A percentile compares a stretch with the other conserved stretches of the same genome.
phyloP scores from a whole-genome alignment of 2,797 vertebrate species.

The Distichodus sexfasciatus region DNA sequence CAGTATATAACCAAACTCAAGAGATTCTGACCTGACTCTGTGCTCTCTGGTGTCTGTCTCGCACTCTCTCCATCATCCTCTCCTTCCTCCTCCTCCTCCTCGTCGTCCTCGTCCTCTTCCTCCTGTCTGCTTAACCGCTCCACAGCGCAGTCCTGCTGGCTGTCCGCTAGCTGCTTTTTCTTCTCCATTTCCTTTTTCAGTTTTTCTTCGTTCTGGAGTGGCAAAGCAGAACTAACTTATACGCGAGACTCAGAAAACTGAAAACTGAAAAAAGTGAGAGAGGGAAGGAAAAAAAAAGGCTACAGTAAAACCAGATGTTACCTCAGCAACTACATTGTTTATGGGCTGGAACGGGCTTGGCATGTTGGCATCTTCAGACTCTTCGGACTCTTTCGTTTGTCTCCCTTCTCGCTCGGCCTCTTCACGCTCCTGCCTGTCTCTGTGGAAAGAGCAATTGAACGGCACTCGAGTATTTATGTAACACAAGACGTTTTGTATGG shows the following conservation, averaged over 20 bases:
- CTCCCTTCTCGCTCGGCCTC: constrained; percentile 73
- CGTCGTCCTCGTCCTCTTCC: constrained; percentile 52
- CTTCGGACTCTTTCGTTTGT: constrained; percentile 64
- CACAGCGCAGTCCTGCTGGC: not conserved
- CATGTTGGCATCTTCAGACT: constrained; percentile 65
- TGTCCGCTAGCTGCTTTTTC: constrained; percentile 53
- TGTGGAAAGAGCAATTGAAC: constrained; percentile 40
- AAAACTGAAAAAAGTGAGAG: not conserved
- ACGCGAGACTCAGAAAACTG: not conserved
- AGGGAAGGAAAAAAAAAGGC: not conserved
- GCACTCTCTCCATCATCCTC: constrained; percentile 66
- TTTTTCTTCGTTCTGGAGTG: constrained; percentile 82
- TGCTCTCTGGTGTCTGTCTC: constrained; percentile 72
- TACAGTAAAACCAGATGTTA: too few species aligned
- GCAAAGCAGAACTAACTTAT: not conserved
- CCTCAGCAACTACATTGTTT: constrained; percentile 78
- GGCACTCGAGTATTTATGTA: too few species aligned
- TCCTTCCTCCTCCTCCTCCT: constrained; percentile 65
- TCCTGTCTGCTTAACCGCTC: constrained; percentile 52
- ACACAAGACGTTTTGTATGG: too few species aligned
- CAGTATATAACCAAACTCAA: not conserved
- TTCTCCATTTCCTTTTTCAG: constrained; percentile 72
- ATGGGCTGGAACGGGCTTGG: constrained; percentile 90
- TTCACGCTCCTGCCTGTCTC: constrained; percentile 77
- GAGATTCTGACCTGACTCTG: constrained; percentile 69